Conservation (phyloP, 2,113 vertebrate species). For the Empidonax traillii region DNA sequence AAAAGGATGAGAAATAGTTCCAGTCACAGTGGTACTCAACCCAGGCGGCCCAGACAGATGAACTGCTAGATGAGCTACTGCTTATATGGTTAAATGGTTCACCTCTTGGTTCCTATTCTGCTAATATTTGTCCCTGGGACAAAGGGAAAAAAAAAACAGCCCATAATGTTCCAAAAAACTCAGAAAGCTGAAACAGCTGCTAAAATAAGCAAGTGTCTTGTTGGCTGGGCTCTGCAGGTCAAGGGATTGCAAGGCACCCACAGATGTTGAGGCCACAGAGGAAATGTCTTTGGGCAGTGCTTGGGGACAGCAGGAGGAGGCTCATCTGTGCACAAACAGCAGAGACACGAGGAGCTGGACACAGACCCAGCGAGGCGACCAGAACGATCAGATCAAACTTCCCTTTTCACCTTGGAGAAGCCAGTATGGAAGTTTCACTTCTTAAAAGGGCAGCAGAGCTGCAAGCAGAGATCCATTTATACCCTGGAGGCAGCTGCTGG, state of each 20-base stretch:
- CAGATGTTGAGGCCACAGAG: constrained; percentile 53
- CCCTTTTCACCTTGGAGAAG: background rate
- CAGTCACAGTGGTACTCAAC: background rate
- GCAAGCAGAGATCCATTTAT: background rate
- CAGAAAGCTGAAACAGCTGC: constrained; percentile 59
- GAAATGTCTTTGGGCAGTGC: constrained; percentile 33
- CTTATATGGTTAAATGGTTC: constrained; percentile 11
- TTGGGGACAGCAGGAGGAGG: background rate
- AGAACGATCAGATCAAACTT: background rate
- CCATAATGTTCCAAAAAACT: constrained; percentile 39
- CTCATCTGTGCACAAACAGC: constrained; percentile 14
- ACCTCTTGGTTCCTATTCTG: constrained; percentile 1
- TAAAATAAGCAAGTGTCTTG: constrained; percentile 59
- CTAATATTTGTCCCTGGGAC: constrained; percentile 32
- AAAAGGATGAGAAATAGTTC: background rate
- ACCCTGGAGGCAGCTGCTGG: background rate
- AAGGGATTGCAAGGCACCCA: constrained; percentile 35
- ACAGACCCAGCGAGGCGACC: background rate
- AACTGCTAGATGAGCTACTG: background rate
- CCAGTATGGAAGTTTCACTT: background rate
- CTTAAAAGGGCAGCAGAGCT: background rate
- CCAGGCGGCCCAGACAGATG: background rate
- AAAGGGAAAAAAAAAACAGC: constrained; percentile 20
- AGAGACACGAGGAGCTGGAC: background rate
- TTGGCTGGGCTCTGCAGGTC: constrained; percentile 38